A percentile compares a stretch with the other conserved stretches of the same genome.
Conservation (phyloP, 2,797 vertebrate species). For the Anguilla pacifica region DNA sequence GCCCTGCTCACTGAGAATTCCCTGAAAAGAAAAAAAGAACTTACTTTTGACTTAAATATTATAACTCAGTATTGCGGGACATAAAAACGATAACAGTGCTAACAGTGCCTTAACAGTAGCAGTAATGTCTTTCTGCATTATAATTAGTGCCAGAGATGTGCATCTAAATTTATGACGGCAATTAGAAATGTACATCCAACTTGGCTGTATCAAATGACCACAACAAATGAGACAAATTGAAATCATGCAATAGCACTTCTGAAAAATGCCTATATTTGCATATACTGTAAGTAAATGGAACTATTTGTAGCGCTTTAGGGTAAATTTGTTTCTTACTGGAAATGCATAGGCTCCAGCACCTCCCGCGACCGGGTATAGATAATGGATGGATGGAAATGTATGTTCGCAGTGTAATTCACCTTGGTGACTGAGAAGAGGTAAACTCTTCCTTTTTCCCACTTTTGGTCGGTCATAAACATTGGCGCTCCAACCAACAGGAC, state of each 20-base stretch:
- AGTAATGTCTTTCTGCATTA: neutral
- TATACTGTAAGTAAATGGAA: neutral
- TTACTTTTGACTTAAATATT: neutral
- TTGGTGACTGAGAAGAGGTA: constrained; percentile 83
- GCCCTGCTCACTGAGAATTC: constrained; percentile 77
- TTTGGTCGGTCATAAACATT: constrained; percentile 86
- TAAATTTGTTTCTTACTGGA: neutral
- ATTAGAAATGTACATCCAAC: neutral
- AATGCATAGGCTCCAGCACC: constrained; percentile 65
- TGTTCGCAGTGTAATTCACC: constrained; percentile 65
- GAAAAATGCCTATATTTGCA: neutral
- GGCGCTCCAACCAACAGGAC: constrained; percentile 87
- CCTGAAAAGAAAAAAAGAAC: constrained; percentile 64
- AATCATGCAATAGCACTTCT: neutral
- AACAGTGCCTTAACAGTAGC: neutral
- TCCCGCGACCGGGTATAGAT: constrained; percentile 81
- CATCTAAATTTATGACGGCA: neutral
- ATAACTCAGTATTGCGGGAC: neutral
- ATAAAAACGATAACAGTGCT: neutral
- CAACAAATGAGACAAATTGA: neutral
- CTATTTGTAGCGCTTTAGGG: neutral
- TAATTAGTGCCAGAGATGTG: neutral
- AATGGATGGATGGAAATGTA: constrained; percentile 38
- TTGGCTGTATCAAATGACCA: neutral
- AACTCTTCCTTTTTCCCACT: constrained; percentile 86